Evolutionary conservation across 1,140 invertebrate genomes (phyloP), one percentile per base, ranked within the genome.

Genomic region (Dryas iulia): DNA sequence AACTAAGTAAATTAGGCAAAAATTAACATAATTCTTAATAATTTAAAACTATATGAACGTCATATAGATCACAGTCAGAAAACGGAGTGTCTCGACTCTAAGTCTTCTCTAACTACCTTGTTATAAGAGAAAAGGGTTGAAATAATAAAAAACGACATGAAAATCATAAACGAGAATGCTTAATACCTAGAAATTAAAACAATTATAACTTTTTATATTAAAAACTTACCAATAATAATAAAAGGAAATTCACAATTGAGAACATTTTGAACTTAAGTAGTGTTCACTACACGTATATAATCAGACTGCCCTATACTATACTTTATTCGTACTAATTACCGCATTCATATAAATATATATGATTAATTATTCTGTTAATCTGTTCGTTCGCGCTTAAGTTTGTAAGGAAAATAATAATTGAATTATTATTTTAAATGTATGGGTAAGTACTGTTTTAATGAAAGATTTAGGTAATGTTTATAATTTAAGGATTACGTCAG

Each of bases 291-390:
- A 47, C 39, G 39, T 14, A 47, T 47, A 47, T 21, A 47, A 47
- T 21, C 14, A 47, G 14, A 47, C 35, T 47, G 35, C 35, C 35
- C 14, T 47, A 47, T 10, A 18, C 6, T 21, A 7, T 3, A 5
- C 14, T 47, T 21, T 47, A 21, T 14, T 1, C 6, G n/a, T 14
- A 47, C 39, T 47, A 47, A 47, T 47, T 47, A 47, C 18, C 14
- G 2, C 18, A 21, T 47, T 7, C n/a, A 47, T 18, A 47, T 47
- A 47, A 47, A 47, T 47, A 47, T 47, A 47, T 21, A 47, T 47
- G 39, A 47, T 47, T 47, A 47, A 47, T 47, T 47, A 47, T 47
- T 47, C 39, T 47, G 39, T 2, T 47, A 47, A 47, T 47, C 39
- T 47, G 14, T 21, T 14, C 39, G 5, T 47, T 2, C 39, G 39